phyloP scores from a whole-genome alignment of 2,113 vertebrate genomes.

The Struthidea cinerea region DNA sequence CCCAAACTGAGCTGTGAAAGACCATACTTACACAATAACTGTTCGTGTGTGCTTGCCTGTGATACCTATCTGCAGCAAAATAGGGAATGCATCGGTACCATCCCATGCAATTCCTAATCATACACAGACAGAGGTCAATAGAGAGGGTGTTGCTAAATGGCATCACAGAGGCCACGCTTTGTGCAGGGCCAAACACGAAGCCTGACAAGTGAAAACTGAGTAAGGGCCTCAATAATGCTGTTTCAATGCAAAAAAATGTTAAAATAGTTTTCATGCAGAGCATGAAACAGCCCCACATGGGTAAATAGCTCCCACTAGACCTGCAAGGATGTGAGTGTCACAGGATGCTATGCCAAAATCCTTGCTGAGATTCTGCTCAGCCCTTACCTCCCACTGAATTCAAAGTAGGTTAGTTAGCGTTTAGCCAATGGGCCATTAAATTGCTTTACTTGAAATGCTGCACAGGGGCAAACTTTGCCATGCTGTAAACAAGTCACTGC shows the following conservation, averaged over 20 bases:
- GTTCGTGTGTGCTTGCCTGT: conserved; percentile 68
- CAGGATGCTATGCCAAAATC: background rate
- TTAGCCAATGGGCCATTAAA: conserved; percentile 41
- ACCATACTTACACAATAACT: background rate
- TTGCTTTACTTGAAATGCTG: conserved; percentile 32
- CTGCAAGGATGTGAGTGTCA: background rate
- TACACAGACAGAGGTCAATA: background rate
- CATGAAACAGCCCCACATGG: fast-evolving
- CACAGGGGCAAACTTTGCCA: background rate
- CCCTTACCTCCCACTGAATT: conserved; percentile 9
- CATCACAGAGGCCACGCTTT: fast-evolving
- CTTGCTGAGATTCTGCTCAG: background rate
- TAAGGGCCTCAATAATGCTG: background rate
- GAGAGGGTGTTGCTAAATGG: fast-evolving
- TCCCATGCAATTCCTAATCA: background rate
- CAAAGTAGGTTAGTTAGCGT: background rate
- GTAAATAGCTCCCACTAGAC: background rate
- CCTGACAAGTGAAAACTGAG: background rate
- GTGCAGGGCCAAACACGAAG: background rate
- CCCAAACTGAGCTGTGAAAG: background rate
- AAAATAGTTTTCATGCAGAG: background rate
- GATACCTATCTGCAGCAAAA: conserved; percentile 35
- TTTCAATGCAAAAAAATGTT: background rate
- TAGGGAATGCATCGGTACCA: background rate
- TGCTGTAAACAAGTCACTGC: background rate